These are phyloP conservation scores for Brotula barbata DNA, from an alignment of 2,797 vertebrate genomes.

Conservation along the genomic window DNA sequence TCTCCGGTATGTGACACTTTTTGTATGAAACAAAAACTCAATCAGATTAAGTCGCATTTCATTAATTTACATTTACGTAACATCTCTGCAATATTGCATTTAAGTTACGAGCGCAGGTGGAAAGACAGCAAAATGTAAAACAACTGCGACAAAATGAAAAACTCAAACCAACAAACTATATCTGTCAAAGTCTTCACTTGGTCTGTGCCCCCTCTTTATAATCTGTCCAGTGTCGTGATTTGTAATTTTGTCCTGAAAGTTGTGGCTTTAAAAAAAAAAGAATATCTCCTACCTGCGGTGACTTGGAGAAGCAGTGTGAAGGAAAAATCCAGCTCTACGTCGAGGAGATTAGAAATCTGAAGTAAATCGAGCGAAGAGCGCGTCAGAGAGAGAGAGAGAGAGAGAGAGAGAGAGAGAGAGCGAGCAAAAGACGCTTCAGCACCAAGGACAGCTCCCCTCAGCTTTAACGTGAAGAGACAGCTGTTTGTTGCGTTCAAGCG, in stretches of 20 bases:
- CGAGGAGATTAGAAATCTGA: neutral
- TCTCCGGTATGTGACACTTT: too few relatives aligned
- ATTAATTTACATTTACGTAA: too few relatives aligned
- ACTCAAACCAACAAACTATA: too few relatives aligned
- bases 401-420: neutral
- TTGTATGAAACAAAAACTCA: too few relatives aligned
- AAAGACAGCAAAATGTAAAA: too few relatives aligned
- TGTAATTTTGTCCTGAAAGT: constrained; percentile 22
- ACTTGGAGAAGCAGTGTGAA: neutral
- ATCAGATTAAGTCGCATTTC: too few relatives aligned
- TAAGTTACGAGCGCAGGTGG: too few relatives aligned
- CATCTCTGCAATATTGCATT: too few relatives aligned
- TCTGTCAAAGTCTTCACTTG: too few relatives aligned
- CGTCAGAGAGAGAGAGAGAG: neutral
- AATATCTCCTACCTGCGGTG: neutral
- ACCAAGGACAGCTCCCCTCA: constrained; percentile 51
- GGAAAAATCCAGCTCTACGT: neutral
- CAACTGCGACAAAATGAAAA: too few relatives aligned
- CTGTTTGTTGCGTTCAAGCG: constrained; percentile 7
- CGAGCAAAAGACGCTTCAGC: constrained; percentile 25
- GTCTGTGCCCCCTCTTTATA: too few relatives aligned
- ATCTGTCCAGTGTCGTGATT: neutral
- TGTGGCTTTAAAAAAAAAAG: too few relatives aligned
- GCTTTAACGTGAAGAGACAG: neutral
- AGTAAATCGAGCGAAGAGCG: neutral